A percentile compares a stretch with the other conserved stretches of the same genome.
Evolutionary conservation across 2,888 invertebrate species (phyloP).

Genomic region (Hirtodrosophila trivittata): DNA sequence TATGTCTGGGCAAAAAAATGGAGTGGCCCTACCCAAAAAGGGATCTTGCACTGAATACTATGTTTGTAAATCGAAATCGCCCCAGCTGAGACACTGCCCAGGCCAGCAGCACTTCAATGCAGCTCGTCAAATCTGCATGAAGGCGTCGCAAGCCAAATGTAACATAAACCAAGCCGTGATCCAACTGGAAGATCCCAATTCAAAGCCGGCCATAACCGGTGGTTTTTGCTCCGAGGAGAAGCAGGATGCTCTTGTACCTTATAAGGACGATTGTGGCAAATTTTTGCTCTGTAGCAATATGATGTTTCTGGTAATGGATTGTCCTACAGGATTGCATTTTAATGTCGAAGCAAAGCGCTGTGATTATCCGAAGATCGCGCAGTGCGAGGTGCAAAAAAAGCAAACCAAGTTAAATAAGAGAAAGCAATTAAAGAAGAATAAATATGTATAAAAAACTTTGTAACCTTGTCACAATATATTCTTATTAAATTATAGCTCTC

Average conservation of each 20-base stretch:
- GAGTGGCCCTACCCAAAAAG: conserved; percentile 46
- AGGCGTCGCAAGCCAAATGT: conserved; percentile 50
- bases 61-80: conserved; percentile 54
- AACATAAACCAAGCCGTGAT: neutral
- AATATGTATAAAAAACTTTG: conserved; percentile 12
- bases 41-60: conserved; percentile 67
- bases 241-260: conserved; percentile 56
- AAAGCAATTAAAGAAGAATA: conserved; percentile 17
- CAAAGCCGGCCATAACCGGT: conserved; percentile 38
- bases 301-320: conserved; percentile 62
- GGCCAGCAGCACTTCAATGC: conserved; percentile 60
- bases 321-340: conserved; percentile 73
- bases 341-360: conserved; percentile 56
- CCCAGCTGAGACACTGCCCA: conserved; percentile 50
- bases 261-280: conserved; percentile 64
- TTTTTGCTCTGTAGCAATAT: conserved; percentile 66
- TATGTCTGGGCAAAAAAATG: conserved; percentile 55
- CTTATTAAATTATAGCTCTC: neutral
- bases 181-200: conserved; percentile 7
- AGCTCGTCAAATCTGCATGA: conserved; percentile 47
- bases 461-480: conserved; percentile 20
- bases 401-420: conserved; percentile 20
- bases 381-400: conserved; percentile 48
- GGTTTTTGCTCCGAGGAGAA: conserved; percentile 52
- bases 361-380: conserved; percentile 70